A percentile compares a stretch with the other conserved stretches of the same genome.
phyloP scores from a whole-genome alignment of 2,797 vertebrate species.

The Typhlichthys subterraneus region DNA sequence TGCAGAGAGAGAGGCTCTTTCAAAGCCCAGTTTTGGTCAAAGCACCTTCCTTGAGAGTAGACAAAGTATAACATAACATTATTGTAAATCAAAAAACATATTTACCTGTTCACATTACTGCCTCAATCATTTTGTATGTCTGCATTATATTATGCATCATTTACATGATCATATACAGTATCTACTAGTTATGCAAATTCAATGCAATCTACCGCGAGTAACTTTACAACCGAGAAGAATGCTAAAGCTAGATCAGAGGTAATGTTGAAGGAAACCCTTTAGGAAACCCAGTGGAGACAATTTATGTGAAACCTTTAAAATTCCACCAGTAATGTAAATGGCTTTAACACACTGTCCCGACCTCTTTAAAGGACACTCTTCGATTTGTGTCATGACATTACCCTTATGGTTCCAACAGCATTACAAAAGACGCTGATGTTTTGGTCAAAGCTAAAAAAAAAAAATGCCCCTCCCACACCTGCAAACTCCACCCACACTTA shows the following conservation, averaged over 20 bases:
- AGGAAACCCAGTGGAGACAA: not conserved
- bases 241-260: not conserved
- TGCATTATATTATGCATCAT: slow-evolving; percentile 24
- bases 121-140: slow-evolving; percentile 6
- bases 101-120: not conserved
- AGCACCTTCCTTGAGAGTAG: slow-evolving; percentile 20
- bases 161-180: slow-evolving; percentile 3
- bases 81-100: not conserved
- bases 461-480: too few species aligned
- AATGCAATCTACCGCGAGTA: slow-evolving; percentile 3
- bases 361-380: slow-evolving; percentile 6
- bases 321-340: not conserved
- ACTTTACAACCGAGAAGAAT: slow-evolving; percentile 1
- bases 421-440: slow-evolving; percentile 3
- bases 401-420: not conserved
- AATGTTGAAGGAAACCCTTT: not conserved
- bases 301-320: not conserved
- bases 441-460: too few species aligned
- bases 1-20: slow-evolving; percentile 15
- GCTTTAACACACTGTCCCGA: slow-evolving; percentile 33
- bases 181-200: slow-evolving; percentile 20
- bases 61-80: not conserved
- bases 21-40: slow-evolving; percentile 23
- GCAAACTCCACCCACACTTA: too few species aligned
- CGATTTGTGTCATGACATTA: too few species aligned